phyloP scores from a whole-genome alignment of 2,113 vertebrate species.

The Hystrix cristata region DNA sequence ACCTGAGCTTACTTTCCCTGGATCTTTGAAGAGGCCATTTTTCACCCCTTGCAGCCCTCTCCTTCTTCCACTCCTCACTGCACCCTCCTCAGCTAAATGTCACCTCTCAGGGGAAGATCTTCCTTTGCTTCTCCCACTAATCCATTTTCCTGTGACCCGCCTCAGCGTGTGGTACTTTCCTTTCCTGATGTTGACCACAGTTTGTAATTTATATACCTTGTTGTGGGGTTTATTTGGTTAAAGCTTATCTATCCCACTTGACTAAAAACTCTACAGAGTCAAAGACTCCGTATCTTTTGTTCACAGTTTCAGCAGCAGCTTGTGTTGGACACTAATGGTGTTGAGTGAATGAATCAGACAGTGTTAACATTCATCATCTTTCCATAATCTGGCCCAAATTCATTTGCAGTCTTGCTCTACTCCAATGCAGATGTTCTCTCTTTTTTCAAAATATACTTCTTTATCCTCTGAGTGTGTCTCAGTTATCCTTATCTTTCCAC shows the following conservation, averaged over 20 bases:
- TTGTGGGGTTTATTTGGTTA: neutral
- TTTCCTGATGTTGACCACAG: neutral
- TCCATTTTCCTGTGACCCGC: neutral
- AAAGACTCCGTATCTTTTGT: neutral
- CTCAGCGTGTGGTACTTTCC: neutral
- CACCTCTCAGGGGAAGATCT: neutral
- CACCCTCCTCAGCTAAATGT: neutral
- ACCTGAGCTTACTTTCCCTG: neutral
- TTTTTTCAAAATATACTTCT: neutral
- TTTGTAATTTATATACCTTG: neutral
- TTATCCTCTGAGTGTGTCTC: neutral
- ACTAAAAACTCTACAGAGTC: neutral
- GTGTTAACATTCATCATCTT: neutral
- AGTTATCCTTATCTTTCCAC: neutral
- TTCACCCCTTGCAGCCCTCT: fast-evolving
- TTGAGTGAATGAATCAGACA: neutral
- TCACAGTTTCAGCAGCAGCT: neutral
- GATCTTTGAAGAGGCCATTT: neutral
- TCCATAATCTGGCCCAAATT: neutral
- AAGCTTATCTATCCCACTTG: neutral
- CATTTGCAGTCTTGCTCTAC: neutral
- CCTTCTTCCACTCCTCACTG: neutral
- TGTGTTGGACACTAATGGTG: neutral
- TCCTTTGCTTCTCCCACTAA: neutral
- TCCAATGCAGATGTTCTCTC: neutral